phyloP scores from a whole-genome alignment of 2,888 invertebrate genomes.

The Melinopterus prodromus region DNA sequence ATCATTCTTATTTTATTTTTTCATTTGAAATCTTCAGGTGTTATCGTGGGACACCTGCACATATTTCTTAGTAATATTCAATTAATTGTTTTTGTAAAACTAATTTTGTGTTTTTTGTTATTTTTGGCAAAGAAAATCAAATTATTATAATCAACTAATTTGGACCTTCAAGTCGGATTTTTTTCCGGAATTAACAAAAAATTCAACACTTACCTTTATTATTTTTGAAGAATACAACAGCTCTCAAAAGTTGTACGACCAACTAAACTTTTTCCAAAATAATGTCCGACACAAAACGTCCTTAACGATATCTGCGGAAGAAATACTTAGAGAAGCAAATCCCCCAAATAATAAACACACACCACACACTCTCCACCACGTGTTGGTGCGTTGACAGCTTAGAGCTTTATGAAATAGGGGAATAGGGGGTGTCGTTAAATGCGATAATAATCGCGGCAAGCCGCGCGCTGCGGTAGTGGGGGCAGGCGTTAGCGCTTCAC shows the following conservation, averaged over 20 bases:
- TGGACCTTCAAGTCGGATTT: too few relatives aligned
- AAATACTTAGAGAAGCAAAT: neutral
- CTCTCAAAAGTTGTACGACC: neutral
- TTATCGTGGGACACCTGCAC: too few relatives aligned
- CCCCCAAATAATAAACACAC: neutral
- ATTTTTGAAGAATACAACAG: neutral
- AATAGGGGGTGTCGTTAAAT: slow-evolving; percentile 54
- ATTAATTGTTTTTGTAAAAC: too few relatives aligned
- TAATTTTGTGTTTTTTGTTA: too few relatives aligned
- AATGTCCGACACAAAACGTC: neutral
- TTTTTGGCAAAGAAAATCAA: too few relatives aligned
- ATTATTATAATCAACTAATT: too few relatives aligned
- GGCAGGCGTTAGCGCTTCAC: slow-evolving; percentile 30
- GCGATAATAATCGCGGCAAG: slow-evolving; percentile 56
- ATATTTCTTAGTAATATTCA: too few relatives aligned
- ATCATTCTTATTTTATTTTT: too few relatives aligned
- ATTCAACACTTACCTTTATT: neutral
- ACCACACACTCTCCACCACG: slow-evolving; percentile 47
- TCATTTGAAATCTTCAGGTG: too few relatives aligned
- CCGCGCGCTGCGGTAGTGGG: slow-evolving; percentile 40
- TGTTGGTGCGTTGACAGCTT: slow-evolving; percentile 55
- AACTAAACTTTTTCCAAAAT: neutral
- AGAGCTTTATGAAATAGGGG: slow-evolving; percentile 50
- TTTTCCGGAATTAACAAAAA: too few relatives aligned
- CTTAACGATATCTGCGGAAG: neutral